Conservation (phyloP, 2,113 vertebrate species). For the Anser brachyrhynchus region DNA sequence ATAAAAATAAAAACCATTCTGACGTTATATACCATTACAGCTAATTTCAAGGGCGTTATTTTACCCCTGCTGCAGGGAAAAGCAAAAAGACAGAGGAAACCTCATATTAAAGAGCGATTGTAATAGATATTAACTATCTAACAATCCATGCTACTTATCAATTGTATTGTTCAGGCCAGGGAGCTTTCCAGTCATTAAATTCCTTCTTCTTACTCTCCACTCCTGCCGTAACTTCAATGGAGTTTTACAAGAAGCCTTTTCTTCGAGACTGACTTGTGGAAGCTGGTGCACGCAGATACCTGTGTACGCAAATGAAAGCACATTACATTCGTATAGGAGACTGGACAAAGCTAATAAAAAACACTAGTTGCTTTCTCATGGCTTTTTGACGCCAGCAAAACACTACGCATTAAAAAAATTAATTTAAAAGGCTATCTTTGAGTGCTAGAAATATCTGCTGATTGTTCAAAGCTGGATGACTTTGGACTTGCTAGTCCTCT, state of each 20-base stretch:
- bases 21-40: not conserved
- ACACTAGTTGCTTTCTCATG: not conserved
- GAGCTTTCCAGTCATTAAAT: not conserved
- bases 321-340: not conserved
- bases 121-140: not conserved
- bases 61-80: not conserved
- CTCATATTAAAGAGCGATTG: not conserved
- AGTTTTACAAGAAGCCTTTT: not conserved
- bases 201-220: not conserved
- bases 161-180: not conserved
- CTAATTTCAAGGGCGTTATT: not conserved
- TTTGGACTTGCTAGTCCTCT: not conserved
- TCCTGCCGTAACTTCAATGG: not conserved
- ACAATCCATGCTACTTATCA: not conserved
- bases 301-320: not conserved
- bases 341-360: not conserved
- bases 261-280: not conserved
- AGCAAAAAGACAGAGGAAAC: not conserved
- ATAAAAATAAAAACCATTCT: not conserved
- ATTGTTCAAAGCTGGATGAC: not conserved
- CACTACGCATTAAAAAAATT: not conserved
- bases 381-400: not conserved
- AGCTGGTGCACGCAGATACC: not conserved
- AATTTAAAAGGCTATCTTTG: not conserved
- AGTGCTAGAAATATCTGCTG: no score